Percentiles rank a stretch among this genome's conserved stretches.
phyloP scores from a whole-genome alignment of 1,140 invertebrate genomes.

The Drosophila pruinosa region DNA sequence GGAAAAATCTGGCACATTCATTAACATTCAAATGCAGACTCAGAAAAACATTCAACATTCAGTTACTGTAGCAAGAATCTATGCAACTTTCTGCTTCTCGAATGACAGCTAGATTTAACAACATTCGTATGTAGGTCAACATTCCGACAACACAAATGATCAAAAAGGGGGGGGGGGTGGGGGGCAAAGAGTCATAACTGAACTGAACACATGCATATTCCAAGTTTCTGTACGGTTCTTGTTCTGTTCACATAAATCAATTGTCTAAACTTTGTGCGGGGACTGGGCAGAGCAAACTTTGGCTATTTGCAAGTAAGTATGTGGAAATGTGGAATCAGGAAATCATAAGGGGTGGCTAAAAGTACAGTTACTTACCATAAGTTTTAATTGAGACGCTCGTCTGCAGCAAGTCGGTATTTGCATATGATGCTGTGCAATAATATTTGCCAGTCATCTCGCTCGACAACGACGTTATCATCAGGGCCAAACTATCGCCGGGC shows the following conservation, averaged over 20 bases:
- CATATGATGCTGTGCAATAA: slow-evolving; percentile 91
- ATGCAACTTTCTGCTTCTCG: background rate
- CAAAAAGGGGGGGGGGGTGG: background rate
- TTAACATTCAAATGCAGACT: too few relatives aligned
- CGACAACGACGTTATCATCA: slow-evolving; percentile 90
- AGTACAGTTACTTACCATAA: slow-evolving; percentile 86
- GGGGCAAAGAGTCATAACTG: background rate
- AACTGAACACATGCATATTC: too few relatives aligned
- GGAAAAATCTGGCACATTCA: too few relatives aligned
- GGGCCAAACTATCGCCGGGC: slow-evolving; percentile 86
- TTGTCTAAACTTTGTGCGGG: slow-evolving; percentile 1
- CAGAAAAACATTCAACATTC: too few relatives aligned
- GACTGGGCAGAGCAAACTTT: background rate
- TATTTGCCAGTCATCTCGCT: slow-evolving; percentile 91
- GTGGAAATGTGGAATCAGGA: too few relatives aligned
- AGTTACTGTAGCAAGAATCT: background rate
- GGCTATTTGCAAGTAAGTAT: background rate
- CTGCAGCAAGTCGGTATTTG: slow-evolving; percentile 86
- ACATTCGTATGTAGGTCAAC: background rate
- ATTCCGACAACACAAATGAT: background rate
- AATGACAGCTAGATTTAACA: background rate
- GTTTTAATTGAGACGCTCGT: slow-evolving; percentile 88
- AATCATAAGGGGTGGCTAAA: background rate
- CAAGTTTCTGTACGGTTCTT: too few relatives aligned
- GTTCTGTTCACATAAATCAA: background rate